A percentile compares a stretch with the other conserved stretches of the same genome.
Evolutionary conservation across 2,888 invertebrate species (phyloP).

Genomic region (Harpalus rubripes): DNA sequence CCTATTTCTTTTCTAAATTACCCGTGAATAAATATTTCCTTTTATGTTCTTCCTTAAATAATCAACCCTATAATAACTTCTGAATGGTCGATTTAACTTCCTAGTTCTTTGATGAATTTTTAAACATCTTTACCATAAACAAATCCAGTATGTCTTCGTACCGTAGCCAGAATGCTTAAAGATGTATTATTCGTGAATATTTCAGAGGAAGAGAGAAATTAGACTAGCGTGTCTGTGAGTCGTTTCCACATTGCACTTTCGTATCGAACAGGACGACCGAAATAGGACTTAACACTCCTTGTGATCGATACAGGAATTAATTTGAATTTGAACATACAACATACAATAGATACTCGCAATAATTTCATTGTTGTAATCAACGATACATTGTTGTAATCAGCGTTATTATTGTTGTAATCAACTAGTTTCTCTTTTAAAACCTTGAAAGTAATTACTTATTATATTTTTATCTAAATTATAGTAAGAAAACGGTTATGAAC

Average conservation of each 20-base stretch:
- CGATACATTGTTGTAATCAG: not conserved
- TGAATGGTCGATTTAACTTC: not conserved
- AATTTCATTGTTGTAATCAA: too few species aligned
- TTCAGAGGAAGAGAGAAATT: not conserved
- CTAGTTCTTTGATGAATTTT: slow-evolving; percentile 1
- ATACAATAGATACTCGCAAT: too few species aligned
- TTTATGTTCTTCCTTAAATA: not conserved
- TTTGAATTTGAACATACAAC: not conserved
- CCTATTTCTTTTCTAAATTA: not conserved
- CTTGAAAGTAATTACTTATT: too few species aligned
- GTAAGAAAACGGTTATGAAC: not conserved
- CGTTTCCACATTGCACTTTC: not conserved
- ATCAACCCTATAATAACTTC: not conserved
- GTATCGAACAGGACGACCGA: not conserved
- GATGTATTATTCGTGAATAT: not conserved
- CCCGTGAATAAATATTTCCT: not conserved
- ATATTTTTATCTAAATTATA: not conserved
- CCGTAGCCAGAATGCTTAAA: not conserved
- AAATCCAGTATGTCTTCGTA: not conserved
- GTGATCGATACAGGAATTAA: not conserved
- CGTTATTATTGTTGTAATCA: not conserved
- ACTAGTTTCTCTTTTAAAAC: not conserved
- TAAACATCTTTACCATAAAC: slow-evolving; percentile 3
- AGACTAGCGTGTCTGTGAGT: not conserved
- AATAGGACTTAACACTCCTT: not conserved